Conservation (phyloP, 2,113 vertebrate genomes). For the Maccullochella peelii region DNA sequence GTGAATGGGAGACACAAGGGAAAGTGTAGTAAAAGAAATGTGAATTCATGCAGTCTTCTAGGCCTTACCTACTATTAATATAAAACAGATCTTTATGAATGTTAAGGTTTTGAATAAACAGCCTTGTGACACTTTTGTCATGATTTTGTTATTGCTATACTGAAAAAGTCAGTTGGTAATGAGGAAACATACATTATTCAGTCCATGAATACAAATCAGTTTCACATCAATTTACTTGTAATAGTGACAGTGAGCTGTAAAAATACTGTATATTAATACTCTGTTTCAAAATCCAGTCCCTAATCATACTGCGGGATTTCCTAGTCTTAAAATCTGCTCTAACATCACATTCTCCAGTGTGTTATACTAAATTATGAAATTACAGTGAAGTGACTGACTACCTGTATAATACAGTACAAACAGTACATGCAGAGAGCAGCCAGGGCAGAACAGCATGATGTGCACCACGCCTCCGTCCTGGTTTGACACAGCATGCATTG, state of each 20-base stretch:
- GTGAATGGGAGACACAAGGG: conserved; percentile 7
- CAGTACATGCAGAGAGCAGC: conserved; percentile 58
- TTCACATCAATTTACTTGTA: conserved; percentile 24
- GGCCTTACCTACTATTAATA: background rate
- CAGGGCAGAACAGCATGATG: conserved; percentile 24
- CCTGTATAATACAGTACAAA: conserved; percentile 39
- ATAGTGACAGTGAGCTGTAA: conserved; percentile 23
- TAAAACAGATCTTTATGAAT: conserved; percentile 15
- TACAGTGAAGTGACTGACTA: conserved; percentile 28
- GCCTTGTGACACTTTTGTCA: background rate
- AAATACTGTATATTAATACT: conserved; percentile 3
- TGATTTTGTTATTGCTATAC: background rate
- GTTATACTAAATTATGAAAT: conserved; percentile 4
- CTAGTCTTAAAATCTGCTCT: conserved; percentile 6
- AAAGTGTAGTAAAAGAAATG: conserved; percentile 22
- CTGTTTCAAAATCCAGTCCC: conserved; percentile 11
- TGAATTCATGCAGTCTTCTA: conserved; percentile 22
- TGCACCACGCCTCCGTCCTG: background rate
- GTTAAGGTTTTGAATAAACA: conserved; percentile 10
- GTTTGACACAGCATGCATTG: conserved; percentile 43
- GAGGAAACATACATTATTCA: conserved; percentile 12
- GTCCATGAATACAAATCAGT: conserved; percentile 15
- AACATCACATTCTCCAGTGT: conserved; percentile 15
- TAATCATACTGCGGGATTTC: background rate
- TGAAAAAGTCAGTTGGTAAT: conserved; percentile 17